Evolutionary conservation across 2,113 vertebrate genomes (phyloP).

Genomic region (Xiphophorus couchianus): DNA sequence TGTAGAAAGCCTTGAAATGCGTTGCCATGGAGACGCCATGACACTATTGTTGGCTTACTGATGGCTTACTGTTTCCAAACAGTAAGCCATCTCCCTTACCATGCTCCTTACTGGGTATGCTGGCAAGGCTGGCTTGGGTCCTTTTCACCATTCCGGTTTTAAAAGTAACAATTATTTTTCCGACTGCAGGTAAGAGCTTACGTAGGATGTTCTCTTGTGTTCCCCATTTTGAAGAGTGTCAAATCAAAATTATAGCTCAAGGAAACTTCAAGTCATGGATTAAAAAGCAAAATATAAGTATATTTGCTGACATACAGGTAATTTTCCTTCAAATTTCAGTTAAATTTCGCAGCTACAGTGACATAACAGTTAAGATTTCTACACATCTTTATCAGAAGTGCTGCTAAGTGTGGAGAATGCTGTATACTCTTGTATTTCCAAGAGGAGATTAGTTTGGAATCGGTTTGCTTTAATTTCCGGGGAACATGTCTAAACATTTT

Average conservation of each 20-base stretch:
- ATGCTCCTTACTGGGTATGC: not conserved
- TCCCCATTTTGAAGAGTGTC: not conserved
- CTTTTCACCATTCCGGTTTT: not conserved
- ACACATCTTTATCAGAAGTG: not conserved
- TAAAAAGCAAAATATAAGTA: too few species aligned
- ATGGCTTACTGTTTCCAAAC: too few species aligned
- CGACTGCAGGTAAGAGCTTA: not conserved
- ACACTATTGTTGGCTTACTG: not conserved
- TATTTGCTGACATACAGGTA: not conserved
- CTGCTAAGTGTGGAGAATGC: not conserved
- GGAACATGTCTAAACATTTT: conserved; percentile 15
- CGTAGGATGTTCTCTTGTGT: not conserved
- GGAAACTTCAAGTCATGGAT: too few species aligned
- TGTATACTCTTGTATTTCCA: conserved; percentile 9
- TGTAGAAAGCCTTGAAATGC: not conserved
- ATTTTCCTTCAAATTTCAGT: not conserved
- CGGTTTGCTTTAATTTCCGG: conserved; percentile 5
- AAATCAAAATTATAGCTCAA: too few species aligned
- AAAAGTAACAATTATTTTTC: not conserved
- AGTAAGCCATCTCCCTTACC: not conserved
- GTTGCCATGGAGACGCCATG: not conserved
- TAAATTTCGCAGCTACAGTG: not conserved
- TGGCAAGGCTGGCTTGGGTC: not conserved
- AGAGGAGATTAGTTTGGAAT: conserved; percentile 31
- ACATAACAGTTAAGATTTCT: not conserved